phyloP scores from a whole-genome alignment of 2,888 invertebrate genomes.

The Helleia helle region DNA sequence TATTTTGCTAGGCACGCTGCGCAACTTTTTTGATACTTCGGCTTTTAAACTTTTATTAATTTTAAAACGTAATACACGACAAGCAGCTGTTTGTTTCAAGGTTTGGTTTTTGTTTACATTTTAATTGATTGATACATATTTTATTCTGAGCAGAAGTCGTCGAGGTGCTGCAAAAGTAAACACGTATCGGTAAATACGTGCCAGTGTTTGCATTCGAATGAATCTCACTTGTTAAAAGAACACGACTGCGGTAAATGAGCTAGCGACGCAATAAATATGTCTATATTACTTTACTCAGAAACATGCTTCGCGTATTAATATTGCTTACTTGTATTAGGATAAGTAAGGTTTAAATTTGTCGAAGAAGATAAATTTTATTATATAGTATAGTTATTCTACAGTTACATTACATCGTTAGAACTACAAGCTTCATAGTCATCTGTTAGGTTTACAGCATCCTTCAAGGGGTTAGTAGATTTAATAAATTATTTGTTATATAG shows the following conservation, averaged over 20 bases:
- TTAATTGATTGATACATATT: conserved; percentile 48
- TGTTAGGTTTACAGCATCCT: no score
- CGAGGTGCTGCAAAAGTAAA: conserved; percentile 25
- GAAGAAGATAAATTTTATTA: no score
- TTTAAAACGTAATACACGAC: conserved; percentile 40
- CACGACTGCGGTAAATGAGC: conserved; percentile 1
- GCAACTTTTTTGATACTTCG: no score
- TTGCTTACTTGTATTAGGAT: background rate
- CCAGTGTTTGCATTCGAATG: conserved; percentile 16
- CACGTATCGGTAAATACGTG: conserved; percentile 10
- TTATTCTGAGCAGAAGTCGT: conserved; percentile 30
- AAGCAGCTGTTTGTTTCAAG: conserved; percentile 48
- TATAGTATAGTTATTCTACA: no score
- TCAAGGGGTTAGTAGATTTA: no score
- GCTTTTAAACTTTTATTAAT: no score
- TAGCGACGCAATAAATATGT: background rate
- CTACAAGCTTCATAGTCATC: no score
- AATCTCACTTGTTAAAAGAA: background rate
- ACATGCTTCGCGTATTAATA: background rate
- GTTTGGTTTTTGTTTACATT: conserved; percentile 40
- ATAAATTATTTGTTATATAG: no score
- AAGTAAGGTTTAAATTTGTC: no score
- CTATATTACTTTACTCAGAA: background rate
- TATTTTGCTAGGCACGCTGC: no score
- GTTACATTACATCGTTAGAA: no score